Evolutionary conservation across 1,140 invertebrate genomes (phyloP), one percentile per base, ranked within the genome.

Genomic region (Brachionus calyciflorus): DNA sequence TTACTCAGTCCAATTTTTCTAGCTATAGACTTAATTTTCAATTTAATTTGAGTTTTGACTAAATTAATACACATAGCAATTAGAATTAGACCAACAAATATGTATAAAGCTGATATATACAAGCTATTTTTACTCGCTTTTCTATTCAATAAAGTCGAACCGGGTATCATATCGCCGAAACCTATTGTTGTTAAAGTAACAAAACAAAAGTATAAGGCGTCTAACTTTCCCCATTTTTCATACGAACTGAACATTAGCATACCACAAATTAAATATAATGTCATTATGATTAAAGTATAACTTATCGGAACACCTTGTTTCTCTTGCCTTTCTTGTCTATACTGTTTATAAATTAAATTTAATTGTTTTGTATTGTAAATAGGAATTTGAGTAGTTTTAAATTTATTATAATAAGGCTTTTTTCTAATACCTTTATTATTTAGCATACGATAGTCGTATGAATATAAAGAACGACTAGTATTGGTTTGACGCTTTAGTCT

Each of bases 151-250:
- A 76, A 60, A 46, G 46, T 75, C 33, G 48, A 40, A 69, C 63
- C 76, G 17, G 78, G 78, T 28, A 78, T 57, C 19, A 77, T 41
- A 63, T 78, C 78, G 19, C 78, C 78, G 60, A 78, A 78, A 57
- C 78, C 78, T 30, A 78, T 77, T 21, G 83, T 83, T 17, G 81
- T 81, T 7, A 83, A 53, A 0, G 83, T 83, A 12, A 83, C 79
- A 48, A 82, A 78, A 73, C 75, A 78, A 68, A 78, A 82, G 49
- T 82, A 82, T 12, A 81, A 53, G 12, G 78, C 37, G 46, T 79
- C 79, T 24, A 70, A 12, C 46, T 79, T 49, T 30, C 14, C 28
- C 77, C 70, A 78, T 6, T 65, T 68, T 77, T 84, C 84, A 82
- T 83, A 85, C 5, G 40, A 49, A n/a, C 40, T 65, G 41, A 77